A percentile compares a stretch with the other conserved stretches of the same genome.
Conservation (phyloP, 2,888 invertebrate genomes). For the Drosophila prolongata region DNA sequence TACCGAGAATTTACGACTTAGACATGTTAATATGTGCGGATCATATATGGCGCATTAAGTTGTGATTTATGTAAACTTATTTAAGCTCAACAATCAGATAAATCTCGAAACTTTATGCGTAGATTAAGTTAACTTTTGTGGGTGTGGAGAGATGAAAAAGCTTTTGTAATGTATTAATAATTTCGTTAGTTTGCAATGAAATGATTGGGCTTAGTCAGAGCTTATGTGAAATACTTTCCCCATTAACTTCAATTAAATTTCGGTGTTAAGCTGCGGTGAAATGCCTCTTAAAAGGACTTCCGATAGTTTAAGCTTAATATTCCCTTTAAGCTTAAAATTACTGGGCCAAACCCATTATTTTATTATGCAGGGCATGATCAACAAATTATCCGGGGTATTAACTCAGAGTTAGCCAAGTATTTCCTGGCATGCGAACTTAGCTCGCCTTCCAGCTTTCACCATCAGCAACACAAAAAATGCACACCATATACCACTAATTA, state of each 20-base stretch:
- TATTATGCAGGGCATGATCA: slow-evolving; percentile 18
- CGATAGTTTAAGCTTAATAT: slow-evolving; percentile 13
- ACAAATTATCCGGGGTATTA: slow-evolving; percentile 23
- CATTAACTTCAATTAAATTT: slow-evolving; percentile 4
- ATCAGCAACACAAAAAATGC: slow-evolving; percentile 10
- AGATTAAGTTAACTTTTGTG: slow-evolving; percentile 24
- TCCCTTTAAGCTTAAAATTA: slow-evolving; percentile 8
- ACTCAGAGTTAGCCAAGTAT: slow-evolving; percentile 8
- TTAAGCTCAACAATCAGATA: slow-evolving; percentile 38
- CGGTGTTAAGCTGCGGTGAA: not conserved
- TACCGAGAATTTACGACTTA: slow-evolving; percentile 54
- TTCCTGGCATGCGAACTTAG: slow-evolving; percentile 31
- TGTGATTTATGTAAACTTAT: slow-evolving; percentile 62
- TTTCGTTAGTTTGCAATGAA: slow-evolving; percentile 13
- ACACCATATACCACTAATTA: slow-evolving; percentile 50
- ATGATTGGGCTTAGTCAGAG: slow-evolving; percentile 4
- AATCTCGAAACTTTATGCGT: slow-evolving; percentile 33
- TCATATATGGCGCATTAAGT: slow-evolving; percentile 44
- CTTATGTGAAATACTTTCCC: not conserved
- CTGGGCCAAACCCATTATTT: slow-evolving; percentile 8
- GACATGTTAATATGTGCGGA: slow-evolving; percentile 63
- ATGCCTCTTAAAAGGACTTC: not conserved
- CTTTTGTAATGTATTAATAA: slow-evolving; percentile 20
- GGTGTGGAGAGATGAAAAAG: not conserved
- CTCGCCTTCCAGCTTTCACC: slow-evolving; percentile 19